A percentile compares a stretch with the other conserved stretches of the same genome.
phyloP scores from a whole-genome alignment of 2,888 invertebrate genomes.

The Drosophila trichaetosa region DNA sequence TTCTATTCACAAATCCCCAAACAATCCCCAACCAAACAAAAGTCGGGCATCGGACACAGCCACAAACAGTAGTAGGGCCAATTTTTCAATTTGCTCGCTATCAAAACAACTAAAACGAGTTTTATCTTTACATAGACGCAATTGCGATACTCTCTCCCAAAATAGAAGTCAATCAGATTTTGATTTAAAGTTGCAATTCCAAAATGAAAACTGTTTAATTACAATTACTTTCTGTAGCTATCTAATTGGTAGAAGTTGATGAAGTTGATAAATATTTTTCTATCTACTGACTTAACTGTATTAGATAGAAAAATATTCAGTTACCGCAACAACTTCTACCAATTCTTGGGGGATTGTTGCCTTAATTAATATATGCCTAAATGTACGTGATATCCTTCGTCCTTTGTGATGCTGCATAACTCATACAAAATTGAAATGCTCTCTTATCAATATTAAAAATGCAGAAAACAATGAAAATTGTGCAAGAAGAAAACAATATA shows the following conservation, averaged over 20 bases:
- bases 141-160: constrained; percentile 21
- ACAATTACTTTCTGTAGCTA: not conserved
- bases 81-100: constrained; percentile 55
- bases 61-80: constrained; percentile 20
- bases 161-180: not conserved
- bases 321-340: not conserved
- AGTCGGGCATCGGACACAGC: constrained; percentile 28
- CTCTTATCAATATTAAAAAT: not conserved
- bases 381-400: not conserved
- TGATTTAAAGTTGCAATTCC: not conserved
- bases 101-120: constrained; percentile 23
- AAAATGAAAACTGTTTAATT: not conserved
- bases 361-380: not conserved
- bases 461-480: constrained; percentile 7
- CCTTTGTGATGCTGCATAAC: not conserved
- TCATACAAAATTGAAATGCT: not conserved
- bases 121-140: not conserved
- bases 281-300: too few relatives aligned
- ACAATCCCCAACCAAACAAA: constrained; percentile 51
- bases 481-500: constrained; percentile 35
- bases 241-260: too few relatives aligned
- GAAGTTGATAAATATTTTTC: too few relatives aligned
- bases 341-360: not conserved
- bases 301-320: not conserved
- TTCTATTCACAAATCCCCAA: constrained; percentile 64